Conservation (phyloP, 2,113 vertebrate species). For the Malurus cyaneus region DNA sequence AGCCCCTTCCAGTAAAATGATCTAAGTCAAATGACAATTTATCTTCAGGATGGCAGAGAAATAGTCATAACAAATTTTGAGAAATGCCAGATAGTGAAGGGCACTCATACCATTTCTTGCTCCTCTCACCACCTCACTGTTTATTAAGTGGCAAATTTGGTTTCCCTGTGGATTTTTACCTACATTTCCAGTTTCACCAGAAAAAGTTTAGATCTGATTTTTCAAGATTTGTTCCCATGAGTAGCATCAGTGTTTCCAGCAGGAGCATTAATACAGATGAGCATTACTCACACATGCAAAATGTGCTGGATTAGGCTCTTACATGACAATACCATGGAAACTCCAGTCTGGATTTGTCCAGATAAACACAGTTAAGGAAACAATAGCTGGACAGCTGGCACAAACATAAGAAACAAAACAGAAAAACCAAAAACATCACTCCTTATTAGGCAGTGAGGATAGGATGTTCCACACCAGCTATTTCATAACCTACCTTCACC, state of each 20-base stretch:
- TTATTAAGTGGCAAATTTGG: not conserved
- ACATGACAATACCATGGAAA: not conserved
- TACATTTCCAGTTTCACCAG: not conserved
- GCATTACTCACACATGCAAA: not conserved
- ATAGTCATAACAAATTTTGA: not conserved
- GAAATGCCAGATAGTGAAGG: not conserved
- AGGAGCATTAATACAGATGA: not conserved
- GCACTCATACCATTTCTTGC: accelerated
- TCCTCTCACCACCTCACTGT: not conserved
- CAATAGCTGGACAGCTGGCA: not conserved
- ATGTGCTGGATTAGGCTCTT: not conserved
- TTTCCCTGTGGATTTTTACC: not conserved
- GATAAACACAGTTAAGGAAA: not conserved
- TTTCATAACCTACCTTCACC: not conserved
- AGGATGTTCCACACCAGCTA: not conserved
- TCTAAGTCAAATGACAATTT: not conserved
- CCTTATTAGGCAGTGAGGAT: not conserved
- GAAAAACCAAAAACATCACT: not conserved
- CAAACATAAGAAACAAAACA: not conserved
- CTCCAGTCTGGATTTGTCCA: not conserved
- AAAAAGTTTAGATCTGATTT: not conserved
- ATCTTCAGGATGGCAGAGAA: not conserved
- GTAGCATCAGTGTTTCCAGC: not conserved
- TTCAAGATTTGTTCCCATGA: not conserved
- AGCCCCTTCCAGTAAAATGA: not conserved